A percentile compares a stretch with the other conserved stretches of the same genome.
Conservation (phyloP, 2,797 vertebrate genomes). For the Acropternis orthonyx region DNA sequence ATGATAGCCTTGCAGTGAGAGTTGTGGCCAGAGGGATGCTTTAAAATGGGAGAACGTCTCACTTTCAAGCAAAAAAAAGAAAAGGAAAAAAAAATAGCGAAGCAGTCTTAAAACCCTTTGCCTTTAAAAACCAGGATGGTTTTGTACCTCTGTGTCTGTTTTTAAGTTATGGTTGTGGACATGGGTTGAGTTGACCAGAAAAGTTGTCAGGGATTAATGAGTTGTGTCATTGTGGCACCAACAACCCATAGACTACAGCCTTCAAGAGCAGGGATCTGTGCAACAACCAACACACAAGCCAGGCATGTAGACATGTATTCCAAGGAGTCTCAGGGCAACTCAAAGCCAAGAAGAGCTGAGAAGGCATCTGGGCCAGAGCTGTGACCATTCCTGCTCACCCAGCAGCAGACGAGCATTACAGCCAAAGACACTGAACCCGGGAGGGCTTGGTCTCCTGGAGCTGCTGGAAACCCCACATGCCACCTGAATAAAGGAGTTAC, state of each 20-base stretch:
- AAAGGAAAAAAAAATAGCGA: neutral
- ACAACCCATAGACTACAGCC: neutral
- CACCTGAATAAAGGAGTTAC: neutral
- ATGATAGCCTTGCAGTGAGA: neutral
- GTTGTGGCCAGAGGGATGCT: neutral
- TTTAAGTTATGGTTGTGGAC: neutral
- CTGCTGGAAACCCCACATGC: neutral
- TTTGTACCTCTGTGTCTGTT: neutral
- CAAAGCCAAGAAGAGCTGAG: neutral
- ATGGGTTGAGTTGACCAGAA: neutral
- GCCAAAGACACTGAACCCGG: neutral
- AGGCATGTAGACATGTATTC: accelerated
- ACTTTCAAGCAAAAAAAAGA: neutral
- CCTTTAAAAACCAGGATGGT: neutral
- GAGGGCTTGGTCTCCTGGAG: neutral
- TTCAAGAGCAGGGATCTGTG: neutral
- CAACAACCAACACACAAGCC: neutral
- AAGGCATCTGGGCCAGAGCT: neutral
- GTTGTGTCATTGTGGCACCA: neutral
- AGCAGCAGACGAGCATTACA: neutral
- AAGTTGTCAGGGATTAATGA: neutral
- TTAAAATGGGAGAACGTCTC: neutral
- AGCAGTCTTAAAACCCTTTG: neutral
- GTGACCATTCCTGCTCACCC: neutral
- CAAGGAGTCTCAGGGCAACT: neutral